These are phyloP conservation scores for Leucopsar rothschildi DNA, from an alignment of 2,113 vertebrate species.

Conservation along the genomic window DNA sequence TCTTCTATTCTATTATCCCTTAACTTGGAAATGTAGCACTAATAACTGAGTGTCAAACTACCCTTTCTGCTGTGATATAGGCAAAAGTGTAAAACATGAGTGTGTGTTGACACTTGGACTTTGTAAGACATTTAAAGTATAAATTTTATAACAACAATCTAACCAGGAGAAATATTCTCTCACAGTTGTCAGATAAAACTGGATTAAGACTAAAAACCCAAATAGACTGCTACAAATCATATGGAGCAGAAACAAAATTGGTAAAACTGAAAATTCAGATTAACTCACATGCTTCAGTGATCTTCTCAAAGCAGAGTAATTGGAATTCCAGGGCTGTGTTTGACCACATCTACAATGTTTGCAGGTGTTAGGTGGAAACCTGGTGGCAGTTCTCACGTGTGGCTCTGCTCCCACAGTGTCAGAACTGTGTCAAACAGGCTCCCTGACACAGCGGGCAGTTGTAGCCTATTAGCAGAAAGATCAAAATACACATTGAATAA, in stretches of 20 bases:
- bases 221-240: background rate
- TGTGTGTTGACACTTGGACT: background rate
- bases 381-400: fast-evolving
- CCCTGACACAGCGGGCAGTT: background rate
- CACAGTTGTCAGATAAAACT: background rate
- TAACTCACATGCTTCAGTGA: background rate
- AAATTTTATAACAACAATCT: background rate
- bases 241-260: background rate
- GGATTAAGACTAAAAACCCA: background rate
- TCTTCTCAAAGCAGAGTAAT: background rate
- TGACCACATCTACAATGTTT: fast-evolving
- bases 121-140: background rate
- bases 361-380: background rate
- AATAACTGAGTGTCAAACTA: background rate
- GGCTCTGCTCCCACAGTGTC: background rate
- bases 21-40: background rate
- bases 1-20: background rate
- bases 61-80: background rate
- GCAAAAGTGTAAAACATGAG: background rate
- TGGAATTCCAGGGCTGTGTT: background rate
- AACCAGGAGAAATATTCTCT: background rate
- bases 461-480: background rate
- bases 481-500: background rate
- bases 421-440: background rate
- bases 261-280: background rate